phyloP scores from a whole-genome alignment of 92 coral and sea anemone genomes.

The Hydrozoanthus gracilis region DNA sequence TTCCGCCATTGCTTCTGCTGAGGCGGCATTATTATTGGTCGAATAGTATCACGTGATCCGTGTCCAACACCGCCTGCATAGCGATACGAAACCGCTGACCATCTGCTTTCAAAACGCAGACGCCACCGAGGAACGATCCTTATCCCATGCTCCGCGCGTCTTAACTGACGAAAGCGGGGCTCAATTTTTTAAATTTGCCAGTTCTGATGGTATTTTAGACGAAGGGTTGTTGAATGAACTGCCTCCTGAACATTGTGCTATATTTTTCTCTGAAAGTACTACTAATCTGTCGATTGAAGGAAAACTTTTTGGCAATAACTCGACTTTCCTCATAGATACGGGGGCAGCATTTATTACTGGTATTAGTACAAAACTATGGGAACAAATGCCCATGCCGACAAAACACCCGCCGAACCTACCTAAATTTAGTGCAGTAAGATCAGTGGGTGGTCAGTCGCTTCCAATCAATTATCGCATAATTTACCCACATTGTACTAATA shows the following conservation, averaged over 20 bases:
- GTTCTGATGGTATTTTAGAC: too few species aligned
- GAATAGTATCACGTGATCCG: too few species aligned
- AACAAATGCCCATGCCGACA: background rate
- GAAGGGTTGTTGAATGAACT: background rate
- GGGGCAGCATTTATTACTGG: slow-evolving; percentile 59
- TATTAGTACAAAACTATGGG: slow-evolving; percentile 8
- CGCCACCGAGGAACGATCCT: too few species aligned
- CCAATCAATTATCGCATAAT: slow-evolving; percentile 41
- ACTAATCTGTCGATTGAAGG: slow-evolving; percentile 11
- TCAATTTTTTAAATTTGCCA: too few species aligned
- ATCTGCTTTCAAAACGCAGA: too few species aligned
- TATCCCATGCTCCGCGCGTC: too few species aligned
- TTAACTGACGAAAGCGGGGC: too few species aligned
- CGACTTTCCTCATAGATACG: slow-evolving; percentile 46
- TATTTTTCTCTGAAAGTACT: slow-evolving; percentile 12
- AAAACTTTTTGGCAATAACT: background rate
- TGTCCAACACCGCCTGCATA: too few species aligned
- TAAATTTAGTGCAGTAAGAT: background rate
- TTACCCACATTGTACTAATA: slow-evolving; percentile 43
- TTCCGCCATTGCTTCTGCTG: too few species aligned
- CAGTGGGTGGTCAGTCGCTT: slow-evolving; percentile 56
- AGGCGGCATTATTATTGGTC: too few species aligned
- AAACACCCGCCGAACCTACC: slow-evolving; percentile 11
- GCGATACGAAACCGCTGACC: too few species aligned
- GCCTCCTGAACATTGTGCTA: slow-evolving; percentile 7